Conservation (phyloP, 2,888 invertebrate genomes). For the Meganola albula region DNA sequence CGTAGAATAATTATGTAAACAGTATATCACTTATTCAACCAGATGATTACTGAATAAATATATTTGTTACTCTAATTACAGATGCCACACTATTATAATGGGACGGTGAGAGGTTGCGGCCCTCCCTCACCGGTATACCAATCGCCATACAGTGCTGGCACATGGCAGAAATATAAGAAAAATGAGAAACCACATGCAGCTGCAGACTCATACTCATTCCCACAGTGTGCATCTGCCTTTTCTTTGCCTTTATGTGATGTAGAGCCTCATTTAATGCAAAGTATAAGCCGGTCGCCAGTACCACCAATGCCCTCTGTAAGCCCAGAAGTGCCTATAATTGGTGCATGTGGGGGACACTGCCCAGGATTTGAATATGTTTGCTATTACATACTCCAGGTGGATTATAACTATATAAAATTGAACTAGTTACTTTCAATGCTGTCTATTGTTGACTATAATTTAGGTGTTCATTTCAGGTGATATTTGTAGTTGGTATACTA, state of each 20-base stretch:
- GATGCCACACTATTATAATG: slow-evolving; percentile 64
- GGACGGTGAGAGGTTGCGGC: slow-evolving; percentile 51
- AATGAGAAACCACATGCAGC: slow-evolving; percentile 41
- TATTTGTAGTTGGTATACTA: slow-evolving; percentile 81
- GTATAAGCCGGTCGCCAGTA: slow-evolving; percentile 45
- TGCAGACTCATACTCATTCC: slow-evolving; percentile 52
- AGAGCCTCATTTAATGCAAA: slow-evolving; percentile 40
- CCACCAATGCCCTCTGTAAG: slow-evolving; percentile 56
- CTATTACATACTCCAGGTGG: slow-evolving; percentile 82
- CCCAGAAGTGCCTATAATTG: slow-evolving; percentile 77
- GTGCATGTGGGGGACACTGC: slow-evolving; percentile 83
- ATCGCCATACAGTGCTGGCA: slow-evolving; percentile 61
- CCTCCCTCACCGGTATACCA: slow-evolving; percentile 71
- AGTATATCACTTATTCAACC: neutral
- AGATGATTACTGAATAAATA: neutral
- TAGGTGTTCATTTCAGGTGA: slow-evolving; percentile 77
- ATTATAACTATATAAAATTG: neutral
- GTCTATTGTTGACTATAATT: too few relatives aligned
- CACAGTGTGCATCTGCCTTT: slow-evolving; percentile 65
- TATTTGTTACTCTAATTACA: slow-evolving; percentile 28
- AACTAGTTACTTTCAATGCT: too few relatives aligned
- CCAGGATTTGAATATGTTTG: slow-evolving; percentile 84
- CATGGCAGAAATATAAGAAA: slow-evolving; percentile 57
- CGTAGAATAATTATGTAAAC: slow-evolving; percentile 13
- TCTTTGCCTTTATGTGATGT: slow-evolving; percentile 61